Base-by-base conservation (phyloP, 2,113 vertebrate genomes). In the Zosterops hypoxanthus region DNA sequence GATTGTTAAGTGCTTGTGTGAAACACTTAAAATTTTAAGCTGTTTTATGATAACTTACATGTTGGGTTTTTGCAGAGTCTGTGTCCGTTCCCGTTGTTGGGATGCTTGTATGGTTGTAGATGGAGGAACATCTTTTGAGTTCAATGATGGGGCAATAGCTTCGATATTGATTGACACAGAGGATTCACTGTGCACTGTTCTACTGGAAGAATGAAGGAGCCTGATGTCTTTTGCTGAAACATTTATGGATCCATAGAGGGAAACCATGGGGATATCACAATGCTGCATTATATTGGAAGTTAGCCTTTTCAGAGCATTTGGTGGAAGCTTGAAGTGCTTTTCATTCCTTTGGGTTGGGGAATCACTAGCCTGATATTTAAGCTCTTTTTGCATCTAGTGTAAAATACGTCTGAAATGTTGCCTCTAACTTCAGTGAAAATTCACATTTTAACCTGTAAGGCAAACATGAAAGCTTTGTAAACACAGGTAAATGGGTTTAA, bases 41-140 rank as follows among this genome's bases (percentile, higher is more conserved):
- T 39, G 36, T 61, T 39, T 19, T 16, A 16, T 83, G 21, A 28
- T 60, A 71, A 34, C 11, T 33, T 39, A 2, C 21, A 59, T 61
- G 26, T 65, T 60, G 79, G 14, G 25, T 42, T 78, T 91, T 72
- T 86, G 24, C 92, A 99, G 99, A 96, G 98, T 99, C 89, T 99
- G 98, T 34, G 98, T 99, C 23, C 99, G 99, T 31, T 99, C 99
- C 5, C 98, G 99, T 19, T 99, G 99, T 59, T 99, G 99, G 99
- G 99, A 99, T 39, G 99, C 99, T 11, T 99, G 99, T 92, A 99
- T 99, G 99, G 99, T 99, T 96, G 98, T 99, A 22, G 99, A 99
- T 56, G 99, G 99, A 42, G 99, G 99, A 89, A 99, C 98, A 14
- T 99, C 99, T 17, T 99, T 99, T 64, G 99, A 99, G 91, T 99